phyloP scores from a whole-genome alignment of 2,797 vertebrate species.

The Pygocentrus nattereri region DNA sequence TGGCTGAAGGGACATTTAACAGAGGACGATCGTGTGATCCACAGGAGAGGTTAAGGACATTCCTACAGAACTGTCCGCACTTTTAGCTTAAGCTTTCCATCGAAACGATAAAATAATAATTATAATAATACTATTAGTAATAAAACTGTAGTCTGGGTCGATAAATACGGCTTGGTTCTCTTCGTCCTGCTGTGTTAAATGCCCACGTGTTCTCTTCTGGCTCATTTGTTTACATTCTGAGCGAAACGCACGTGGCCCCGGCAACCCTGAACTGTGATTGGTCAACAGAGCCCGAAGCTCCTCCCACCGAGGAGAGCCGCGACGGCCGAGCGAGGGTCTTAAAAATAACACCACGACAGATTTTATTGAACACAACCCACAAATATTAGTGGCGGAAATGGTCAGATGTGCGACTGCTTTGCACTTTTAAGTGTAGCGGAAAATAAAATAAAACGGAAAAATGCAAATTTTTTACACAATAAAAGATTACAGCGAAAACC shows the following conservation, averaged over 20 bases:
- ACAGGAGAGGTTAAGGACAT: too few species aligned
- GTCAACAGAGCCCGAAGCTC: neutral
- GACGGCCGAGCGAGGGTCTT: neutral
- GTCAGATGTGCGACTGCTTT: neutral
- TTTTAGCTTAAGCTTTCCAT: too few species aligned
- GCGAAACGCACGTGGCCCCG: slow-evolving; percentile 35
- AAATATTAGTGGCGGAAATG: neutral
- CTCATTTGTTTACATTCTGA: slow-evolving; percentile 42
- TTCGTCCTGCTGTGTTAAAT: too few species aligned
- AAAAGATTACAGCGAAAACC: neutral
- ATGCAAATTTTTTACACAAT: too few species aligned
- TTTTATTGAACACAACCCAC: neutral
- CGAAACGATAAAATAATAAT: too few species aligned
- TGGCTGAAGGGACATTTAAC: too few species aligned
- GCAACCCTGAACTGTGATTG: neutral
- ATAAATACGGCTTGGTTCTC: too few species aligned
- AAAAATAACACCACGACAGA: neutral
- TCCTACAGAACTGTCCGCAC: too few species aligned
- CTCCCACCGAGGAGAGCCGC: neutral
- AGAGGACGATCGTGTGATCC: too few species aligned
- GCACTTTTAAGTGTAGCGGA: neutral
- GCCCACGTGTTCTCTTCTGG: neutral
- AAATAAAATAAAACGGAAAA: neutral
- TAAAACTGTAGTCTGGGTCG: too few species aligned
- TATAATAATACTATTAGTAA: too few species aligned